phyloP scores from a whole-genome alignment of 1,140 invertebrate species.

The Subanguina moxae region DNA sequence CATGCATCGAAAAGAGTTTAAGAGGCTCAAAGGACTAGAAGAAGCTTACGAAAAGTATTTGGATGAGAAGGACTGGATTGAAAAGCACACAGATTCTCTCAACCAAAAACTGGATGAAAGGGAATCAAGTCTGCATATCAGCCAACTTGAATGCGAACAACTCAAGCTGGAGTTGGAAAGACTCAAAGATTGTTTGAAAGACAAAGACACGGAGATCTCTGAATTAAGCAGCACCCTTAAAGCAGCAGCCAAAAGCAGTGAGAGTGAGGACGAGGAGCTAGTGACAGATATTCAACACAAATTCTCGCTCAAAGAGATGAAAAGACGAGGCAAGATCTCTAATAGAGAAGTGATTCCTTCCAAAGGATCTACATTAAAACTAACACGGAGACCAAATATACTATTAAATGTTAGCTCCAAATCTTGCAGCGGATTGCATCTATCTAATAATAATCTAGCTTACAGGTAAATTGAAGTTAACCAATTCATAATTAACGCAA shows the following conservation, averaged over 20 bases:
- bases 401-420: no score
- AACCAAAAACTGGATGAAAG: not conserved
- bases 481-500: no score
- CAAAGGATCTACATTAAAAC: no score
- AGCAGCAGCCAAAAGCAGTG: not conserved
- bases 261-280: not conserved
- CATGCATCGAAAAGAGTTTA: not conserved
- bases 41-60: constrained; percentile 1
- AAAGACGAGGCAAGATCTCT: no score
- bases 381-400: no score
- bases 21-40: not conserved
- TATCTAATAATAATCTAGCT: no score
- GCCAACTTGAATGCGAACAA: not conserved
- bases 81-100: constrained; percentile 3
- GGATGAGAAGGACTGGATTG: constrained; percentile 1
- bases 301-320: no score
- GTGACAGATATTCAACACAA: no score
- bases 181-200: constrained; percentile 2
- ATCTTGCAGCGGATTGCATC: no score
- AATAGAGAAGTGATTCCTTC: no score
- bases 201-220: not conserved
- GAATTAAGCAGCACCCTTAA: not conserved
- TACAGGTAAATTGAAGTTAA: no score
- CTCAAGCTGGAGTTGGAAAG: not conserved
- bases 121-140: not conserved